phyloP scores from a whole-genome alignment of 1,140 invertebrate genomes.

The Eufriesea mexicana region DNA sequence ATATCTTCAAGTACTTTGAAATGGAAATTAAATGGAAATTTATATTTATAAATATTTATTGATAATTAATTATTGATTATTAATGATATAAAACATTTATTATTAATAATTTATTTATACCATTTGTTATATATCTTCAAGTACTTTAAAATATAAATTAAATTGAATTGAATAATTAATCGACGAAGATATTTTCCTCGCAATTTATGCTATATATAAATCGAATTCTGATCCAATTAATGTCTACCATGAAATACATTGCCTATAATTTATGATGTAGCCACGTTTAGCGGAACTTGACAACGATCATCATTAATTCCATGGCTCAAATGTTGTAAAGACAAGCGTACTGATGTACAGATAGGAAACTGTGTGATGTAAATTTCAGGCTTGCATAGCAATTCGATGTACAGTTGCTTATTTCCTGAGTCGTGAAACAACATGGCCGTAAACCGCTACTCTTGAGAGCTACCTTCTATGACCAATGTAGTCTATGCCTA shows the following conservation, averaged over 20 bases:
- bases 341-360: background rate
- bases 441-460: background rate
- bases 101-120: too few species aligned
- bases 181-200: too few species aligned
- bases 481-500: background rate
- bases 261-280: background rate
- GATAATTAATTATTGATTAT: too few species aligned
- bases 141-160: too few species aligned
- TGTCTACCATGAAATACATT: background rate
- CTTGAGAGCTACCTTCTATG: background rate
- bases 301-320: background rate
- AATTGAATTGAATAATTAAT: too few species aligned
- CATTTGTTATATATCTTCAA: too few species aligned
- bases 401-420: background rate
- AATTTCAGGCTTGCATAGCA: conserved; percentile 10
- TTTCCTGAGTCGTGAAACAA: conserved; percentile 7
- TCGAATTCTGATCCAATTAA: background rate
- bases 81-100: too few species aligned
- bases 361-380: background rate
- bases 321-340: background rate
- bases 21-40: too few species aligned
- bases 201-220: background rate
- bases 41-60: too few species aligned
- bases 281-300: background rate
- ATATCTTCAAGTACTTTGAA: too few species aligned